Conservation (phyloP, 2,797 vertebrate species). For the Amblyopsis hoosieri region DNA sequence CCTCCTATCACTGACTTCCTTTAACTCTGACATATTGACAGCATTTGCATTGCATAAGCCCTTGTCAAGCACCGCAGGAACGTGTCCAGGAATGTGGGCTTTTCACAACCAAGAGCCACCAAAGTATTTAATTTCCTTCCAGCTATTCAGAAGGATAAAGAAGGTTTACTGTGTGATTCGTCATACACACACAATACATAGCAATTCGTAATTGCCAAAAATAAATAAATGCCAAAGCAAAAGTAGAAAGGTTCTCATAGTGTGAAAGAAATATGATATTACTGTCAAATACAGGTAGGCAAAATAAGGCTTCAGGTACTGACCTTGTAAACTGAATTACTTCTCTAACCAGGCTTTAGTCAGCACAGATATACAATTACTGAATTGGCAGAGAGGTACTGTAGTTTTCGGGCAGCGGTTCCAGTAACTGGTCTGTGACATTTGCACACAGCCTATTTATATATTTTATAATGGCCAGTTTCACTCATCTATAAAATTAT, state of each 20-base stretch:
- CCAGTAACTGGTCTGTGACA: constrained; percentile 39
- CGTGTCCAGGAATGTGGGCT: too few species aligned
- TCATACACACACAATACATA: too few species aligned
- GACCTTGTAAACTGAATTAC: constrained; percentile 28
- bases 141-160: too few species aligned
- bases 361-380: constrained; percentile 34
- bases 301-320: constrained; percentile 36
- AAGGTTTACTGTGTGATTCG: too few species aligned
- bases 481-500: background rate
- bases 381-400: constrained; percentile 25
- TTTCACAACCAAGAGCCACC: too few species aligned
- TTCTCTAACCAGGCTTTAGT: constrained; percentile 17
- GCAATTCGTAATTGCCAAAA: background rate
- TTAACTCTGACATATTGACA: too few species aligned
- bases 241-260: background rate
- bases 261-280: constrained; percentile 31
- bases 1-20: too few species aligned
- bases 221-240: background rate
- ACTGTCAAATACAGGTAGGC: constrained; percentile 16
- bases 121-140: too few species aligned
- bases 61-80: too few species aligned
- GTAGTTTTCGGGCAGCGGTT: constrained; percentile 30
- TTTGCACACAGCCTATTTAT: constrained; percentile 28
- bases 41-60: too few species aligned
- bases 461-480: constrained; percentile 8